Evolutionary conservation across 1,140 invertebrate genomes (phyloP), one percentile per base, ranked within the genome.

Genomic region (Oncopeltus fasciatus): DNA sequence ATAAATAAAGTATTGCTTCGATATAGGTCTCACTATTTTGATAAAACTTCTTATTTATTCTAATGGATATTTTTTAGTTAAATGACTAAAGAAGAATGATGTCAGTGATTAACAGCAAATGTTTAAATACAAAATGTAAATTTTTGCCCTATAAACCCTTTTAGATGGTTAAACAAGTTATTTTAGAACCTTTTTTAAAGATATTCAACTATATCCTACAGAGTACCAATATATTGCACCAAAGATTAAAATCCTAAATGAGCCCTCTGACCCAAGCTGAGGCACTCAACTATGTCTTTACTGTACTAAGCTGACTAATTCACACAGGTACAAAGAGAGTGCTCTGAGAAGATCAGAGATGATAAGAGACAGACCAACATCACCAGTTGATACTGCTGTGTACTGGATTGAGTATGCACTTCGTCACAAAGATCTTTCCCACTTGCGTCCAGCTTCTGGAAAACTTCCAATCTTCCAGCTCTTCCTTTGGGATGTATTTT

Each of bases 371-470:
- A 20, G 59, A 49, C 63, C 63, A 4, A 46, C n/a, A 8, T 27
- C 64, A 1, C 72, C 80, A 0, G 66, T 81, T 38, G 74, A 81
- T 11, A 76, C 73, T 20, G 80, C 80, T 2, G 65, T 82, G 31
- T 82, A 75, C 65, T 83, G 82, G 81, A 78, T 78, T 2, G 81
- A 83, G 64, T 82, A 77, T 63, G 80, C 80, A 9, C 79, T 81
- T 1, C 70, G 77, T 2, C 74, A 84, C 67, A 75, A 75, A 59
- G 81, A 73, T 65, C 81, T 76, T 33, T 72, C 65, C 28, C 78
- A 75, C 72, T 74, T 83, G 64, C 73, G 76, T 43, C 76, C 78
- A 1, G 72, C 78, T 2, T 79, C 79, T 0, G 71, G 77, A 0
- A 73, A 80, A 12, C 74, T 83, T 61, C 75, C 76, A 8, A 75